Percentiles rank a stretch among this genome's conserved stretches.
Evolutionary conservation across 1,140 invertebrate genomes (phyloP).

Genomic region (Holotrichia oblita): DNA sequence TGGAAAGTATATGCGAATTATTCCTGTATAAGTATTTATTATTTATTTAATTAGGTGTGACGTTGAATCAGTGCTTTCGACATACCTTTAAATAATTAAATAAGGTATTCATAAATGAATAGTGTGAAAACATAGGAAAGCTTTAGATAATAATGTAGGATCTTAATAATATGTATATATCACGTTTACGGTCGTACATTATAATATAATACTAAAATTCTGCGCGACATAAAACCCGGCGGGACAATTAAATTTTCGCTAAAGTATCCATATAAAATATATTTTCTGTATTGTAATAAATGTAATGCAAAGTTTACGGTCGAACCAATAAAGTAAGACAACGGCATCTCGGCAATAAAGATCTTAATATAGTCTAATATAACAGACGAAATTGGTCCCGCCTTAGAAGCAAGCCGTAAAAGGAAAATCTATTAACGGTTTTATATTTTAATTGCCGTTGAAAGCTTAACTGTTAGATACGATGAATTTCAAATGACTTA

Average conservation of each 20-base stretch:
- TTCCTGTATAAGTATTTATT: no score
- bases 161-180: no score
- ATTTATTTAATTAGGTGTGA: no score
- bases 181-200: not conserved
- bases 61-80: no score
- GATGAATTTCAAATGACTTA: not conserved
- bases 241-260: not conserved
- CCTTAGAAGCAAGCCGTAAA: not conserved
- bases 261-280: not conserved
- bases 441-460: not conserved
- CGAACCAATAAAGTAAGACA: slow-evolving; percentile 4
- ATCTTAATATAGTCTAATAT: slow-evolving; percentile 10
- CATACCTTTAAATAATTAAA: no score
- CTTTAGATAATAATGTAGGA: no score
- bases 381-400: not conserved
- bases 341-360: not conserved
- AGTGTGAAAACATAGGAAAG: no score
- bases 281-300: slow-evolving; percentile 2
- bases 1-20: no score
- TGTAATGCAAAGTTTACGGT: slow-evolving; percentile 5
- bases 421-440: not conserved
- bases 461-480: not conserved
- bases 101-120: no score
- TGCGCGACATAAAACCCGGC: not conserved
- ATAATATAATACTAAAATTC: not conserved